These are phyloP conservation scores for Phymastichus coffea DNA, from an alignment of 1,140 invertebrate genomes.

Conservation along the genomic window DNA sequence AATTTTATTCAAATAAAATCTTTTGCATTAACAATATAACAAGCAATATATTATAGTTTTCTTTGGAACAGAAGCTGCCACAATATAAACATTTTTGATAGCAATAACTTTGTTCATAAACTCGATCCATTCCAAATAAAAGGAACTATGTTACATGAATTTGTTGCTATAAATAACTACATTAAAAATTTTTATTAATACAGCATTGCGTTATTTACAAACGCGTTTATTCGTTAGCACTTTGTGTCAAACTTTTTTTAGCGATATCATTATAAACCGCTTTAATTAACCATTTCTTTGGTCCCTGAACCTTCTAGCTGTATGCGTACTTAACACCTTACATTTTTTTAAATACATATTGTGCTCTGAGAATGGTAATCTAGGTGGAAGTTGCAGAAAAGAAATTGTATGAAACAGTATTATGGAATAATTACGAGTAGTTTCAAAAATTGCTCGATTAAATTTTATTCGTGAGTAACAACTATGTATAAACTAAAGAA, in stretches of 20 bases:
- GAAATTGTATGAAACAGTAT: not conserved
- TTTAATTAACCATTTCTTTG: conserved; percentile 32
- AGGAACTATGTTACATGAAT: conserved; percentile 7
- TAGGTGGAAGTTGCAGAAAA: conserved; percentile 17
- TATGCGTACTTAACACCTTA: conserved; percentile 36
- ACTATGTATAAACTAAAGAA: conserved; percentile 11
- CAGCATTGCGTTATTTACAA: not conserved
- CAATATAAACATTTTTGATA: not conserved
- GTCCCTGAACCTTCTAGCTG: conserved; percentile 45
- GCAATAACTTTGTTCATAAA: conserved; percentile 1
- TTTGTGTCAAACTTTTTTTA: not conserved
- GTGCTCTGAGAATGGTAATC: conserved; percentile 24
- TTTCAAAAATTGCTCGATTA: conserved; percentile 12
- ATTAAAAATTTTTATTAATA: no score
- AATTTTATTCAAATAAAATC: conserved; percentile 4
- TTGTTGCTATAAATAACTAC: no score
- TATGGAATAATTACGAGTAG: conserved; percentile 11
- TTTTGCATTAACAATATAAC: conserved; percentile 4
- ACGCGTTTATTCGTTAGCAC: not conserved
- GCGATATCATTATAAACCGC: not conserved
- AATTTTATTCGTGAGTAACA: conserved; percentile 11
- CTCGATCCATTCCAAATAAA: conserved; percentile 1
- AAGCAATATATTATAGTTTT: not conserved
- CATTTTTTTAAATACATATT: conserved; percentile 23
- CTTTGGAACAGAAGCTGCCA: not conserved